phyloP scores from a whole-genome alignment of 2,797 vertebrate genomes.

The Girardinus metallicus region DNA sequence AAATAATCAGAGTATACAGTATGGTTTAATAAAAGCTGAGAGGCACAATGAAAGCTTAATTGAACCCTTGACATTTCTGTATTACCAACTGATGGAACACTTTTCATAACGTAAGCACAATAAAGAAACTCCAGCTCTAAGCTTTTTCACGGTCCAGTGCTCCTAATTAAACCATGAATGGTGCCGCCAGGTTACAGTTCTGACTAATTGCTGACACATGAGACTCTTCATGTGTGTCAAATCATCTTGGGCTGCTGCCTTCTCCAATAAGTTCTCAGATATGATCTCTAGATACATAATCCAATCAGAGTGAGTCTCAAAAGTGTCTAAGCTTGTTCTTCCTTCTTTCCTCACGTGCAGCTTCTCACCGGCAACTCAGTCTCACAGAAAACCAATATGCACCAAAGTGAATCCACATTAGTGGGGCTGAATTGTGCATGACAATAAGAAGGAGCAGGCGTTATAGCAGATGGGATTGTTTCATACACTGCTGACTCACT shows the following conservation, averaged over 20 bases:
- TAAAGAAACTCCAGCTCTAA: conserved; percentile 23
- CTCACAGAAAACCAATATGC: conserved; percentile 38
- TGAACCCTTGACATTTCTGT: conserved; percentile 7
- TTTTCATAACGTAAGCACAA: conserved; percentile 3
- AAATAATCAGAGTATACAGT: not conserved
- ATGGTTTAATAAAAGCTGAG: not conserved
- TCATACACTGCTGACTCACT: conserved; percentile 56
- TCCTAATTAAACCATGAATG: conserved; percentile 48
- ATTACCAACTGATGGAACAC: conserved; percentile 12
- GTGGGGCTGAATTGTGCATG: conserved; percentile 23
- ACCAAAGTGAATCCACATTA: conserved; percentile 39
- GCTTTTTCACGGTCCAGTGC: conserved; percentile 15
- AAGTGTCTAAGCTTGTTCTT: conserved; percentile 1
- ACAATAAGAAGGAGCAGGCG: conserved; percentile 46
- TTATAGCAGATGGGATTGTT: conserved; percentile 61
- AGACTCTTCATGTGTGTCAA: conserved; percentile 31
- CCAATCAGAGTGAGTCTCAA: conserved; percentile 2
- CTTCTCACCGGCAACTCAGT: conserved; percentile 13
- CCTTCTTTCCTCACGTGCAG: conserved; percentile 1
- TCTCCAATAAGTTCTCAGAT: conserved; percentile 21
- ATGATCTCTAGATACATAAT: not conserved
- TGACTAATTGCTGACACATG: conserved; percentile 25
- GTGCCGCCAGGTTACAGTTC: conserved; percentile 41
- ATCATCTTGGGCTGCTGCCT: conserved; percentile 2
- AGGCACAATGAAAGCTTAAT: not conserved